A percentile compares a stretch with the other conserved stretches of the same genome.
Conservation (phyloP, 1,140 invertebrate species). For the Bombus balteatus region DNA sequence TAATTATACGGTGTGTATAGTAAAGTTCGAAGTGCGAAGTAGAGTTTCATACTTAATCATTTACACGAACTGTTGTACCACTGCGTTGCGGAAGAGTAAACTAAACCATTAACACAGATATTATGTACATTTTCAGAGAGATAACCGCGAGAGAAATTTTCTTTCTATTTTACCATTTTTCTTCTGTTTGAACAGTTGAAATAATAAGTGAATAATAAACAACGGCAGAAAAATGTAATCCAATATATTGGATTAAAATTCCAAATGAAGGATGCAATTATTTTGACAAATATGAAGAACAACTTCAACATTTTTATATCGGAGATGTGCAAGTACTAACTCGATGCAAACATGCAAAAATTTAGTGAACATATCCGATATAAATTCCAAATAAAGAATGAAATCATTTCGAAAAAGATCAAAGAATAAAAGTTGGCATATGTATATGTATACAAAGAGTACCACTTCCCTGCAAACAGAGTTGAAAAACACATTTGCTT, state of each 20-base stretch:
- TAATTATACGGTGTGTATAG: too few relatives aligned
- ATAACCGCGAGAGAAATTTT: not conserved
- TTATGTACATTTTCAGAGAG: not conserved
- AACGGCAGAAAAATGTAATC: not conserved
- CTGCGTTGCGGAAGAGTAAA: not conserved
- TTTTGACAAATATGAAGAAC: not conserved
- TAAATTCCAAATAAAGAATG: too few relatives aligned
- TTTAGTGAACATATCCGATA: too few relatives aligned
- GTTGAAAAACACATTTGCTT: not conserved
- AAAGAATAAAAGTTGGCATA: too few relatives aligned
- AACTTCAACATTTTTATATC: not conserved
- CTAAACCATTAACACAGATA: not conserved
- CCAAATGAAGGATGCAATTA: not conserved
- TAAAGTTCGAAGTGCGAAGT: not conserved
- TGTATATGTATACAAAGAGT: not conserved
- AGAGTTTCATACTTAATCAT: not conserved
- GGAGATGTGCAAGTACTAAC: not conserved
- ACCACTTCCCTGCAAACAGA: not conserved
- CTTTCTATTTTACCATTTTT: not conserved
- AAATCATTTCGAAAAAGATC: too few relatives aligned
- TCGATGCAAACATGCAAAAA: too few relatives aligned
- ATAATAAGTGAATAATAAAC: not conserved
- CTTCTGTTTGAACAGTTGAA: too few relatives aligned
- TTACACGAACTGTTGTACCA: not conserved
- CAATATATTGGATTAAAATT: not conserved